Evolutionary conservation across 2,113 vertebrate genomes (phyloP), one percentile per base, ranked within the genome.

Genomic region (Elanus axillaris): DNA sequence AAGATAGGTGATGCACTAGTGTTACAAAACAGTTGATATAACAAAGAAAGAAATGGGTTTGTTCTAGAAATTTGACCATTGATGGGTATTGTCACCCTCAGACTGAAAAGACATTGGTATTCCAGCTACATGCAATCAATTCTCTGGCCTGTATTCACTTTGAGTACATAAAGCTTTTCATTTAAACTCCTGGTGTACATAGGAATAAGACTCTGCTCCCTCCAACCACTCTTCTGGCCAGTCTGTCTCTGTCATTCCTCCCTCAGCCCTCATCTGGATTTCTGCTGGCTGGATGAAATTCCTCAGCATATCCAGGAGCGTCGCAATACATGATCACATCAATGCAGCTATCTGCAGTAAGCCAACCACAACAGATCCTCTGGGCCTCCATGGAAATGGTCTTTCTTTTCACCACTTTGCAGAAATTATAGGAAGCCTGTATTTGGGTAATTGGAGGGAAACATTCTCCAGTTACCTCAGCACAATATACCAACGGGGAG

Each of bases 201-300:
- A 74, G 32, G 50, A 91, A 77, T 72, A 63, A 64, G 53, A 42
- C 17, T 80, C 20, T 53, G 34, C 67, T 80, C 32, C 7, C 12
- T 74, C 47, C 59, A 53, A 27, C 40, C 10, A 52, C n/a, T 88
- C 36, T 38, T 68, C 48, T 68, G 66, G 29, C 11, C 31, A 43
- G 22, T 62, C 68, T 73, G 23, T 67, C 58, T 67, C 82, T 69
- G 45, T 63, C 56, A 40, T 62, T 93, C 29, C 42, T 92, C 40
- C 31, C 29, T 86, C 50, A 72, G 0, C 66, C 23, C 27, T 86
- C 16, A 42, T 90, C 38, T 84, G 68, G 26, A 55, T 83, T 94
- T 94, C 47, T 81, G 63, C 79, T 74, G 27, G 29, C 67, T 90
- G 75, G 14, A 58, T 93, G 50, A 95, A 87, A 79, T 63, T 75